Evolutionary conservation across 2,797 vertebrate genomes (phyloP).

Genomic region (Sebastes matsubarae): DNA sequence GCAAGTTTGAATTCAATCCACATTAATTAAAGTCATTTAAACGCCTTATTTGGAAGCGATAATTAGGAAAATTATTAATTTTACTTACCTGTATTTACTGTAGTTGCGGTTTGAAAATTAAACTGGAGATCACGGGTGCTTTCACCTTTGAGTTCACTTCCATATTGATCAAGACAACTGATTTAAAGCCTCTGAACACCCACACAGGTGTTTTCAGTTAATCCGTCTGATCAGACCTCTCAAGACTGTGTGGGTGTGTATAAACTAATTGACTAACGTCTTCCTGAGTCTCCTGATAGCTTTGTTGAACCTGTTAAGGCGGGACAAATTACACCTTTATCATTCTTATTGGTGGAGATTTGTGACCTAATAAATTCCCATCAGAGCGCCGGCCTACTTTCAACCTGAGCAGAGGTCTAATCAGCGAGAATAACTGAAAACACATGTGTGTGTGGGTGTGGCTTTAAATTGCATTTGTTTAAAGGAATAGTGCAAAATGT

Average conservation of each 20-base stretch:
- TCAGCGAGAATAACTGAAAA: too few relatives aligned
- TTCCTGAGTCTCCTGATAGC: too few relatives aligned
- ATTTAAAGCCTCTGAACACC: neutral
- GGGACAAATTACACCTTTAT: too few relatives aligned
- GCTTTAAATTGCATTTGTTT: neutral
- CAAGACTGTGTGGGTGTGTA: too few relatives aligned
- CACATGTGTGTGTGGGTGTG: rapidly evolving
- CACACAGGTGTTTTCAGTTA: too few relatives aligned
- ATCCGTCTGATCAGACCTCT: too few relatives aligned
- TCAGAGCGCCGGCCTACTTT: too few relatives aligned
- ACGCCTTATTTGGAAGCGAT: neutral
- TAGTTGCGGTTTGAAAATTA: neutral
- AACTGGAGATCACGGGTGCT: neutral
- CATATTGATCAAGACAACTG: neutral
- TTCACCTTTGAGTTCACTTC: neutral
- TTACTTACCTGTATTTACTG: neutral
- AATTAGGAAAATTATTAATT: neutral
- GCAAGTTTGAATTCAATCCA: neutral
- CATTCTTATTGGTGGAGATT: too few relatives aligned
- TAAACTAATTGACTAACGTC: too few relatives aligned
- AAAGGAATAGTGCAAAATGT: neutral
- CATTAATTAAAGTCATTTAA: neutral
- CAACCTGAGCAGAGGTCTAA: too few relatives aligned
- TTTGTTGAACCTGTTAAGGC: too few relatives aligned
- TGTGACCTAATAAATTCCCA: too few relatives aligned